Evolutionary conservation across 2,113 vertebrate genomes (phyloP).

Genomic region (Hypocryptadius cinnamomeus): DNA sequence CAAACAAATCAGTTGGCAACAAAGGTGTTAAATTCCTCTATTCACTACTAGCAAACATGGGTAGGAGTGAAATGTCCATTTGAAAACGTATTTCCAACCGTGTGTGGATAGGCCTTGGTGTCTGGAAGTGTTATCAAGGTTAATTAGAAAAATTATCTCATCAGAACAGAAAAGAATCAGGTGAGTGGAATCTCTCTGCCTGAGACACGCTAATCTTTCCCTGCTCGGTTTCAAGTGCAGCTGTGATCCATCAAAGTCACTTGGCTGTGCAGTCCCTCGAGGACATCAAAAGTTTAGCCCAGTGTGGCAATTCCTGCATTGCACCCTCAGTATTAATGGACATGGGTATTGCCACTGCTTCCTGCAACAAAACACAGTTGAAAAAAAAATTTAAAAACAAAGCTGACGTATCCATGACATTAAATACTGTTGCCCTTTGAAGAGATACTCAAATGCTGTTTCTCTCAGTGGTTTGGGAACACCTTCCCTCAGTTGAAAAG

Average conservation of each 20-base stretch:
- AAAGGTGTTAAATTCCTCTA: conserved; percentile 9
- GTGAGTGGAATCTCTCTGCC: conserved; percentile 56
- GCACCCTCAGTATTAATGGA: conserved; percentile 67
- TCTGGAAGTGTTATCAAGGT: conserved; percentile 78
- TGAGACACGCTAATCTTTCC: conserved; percentile 80
- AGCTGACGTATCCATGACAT: rapidly evolving
- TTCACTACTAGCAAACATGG: neutral
- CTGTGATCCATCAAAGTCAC: conserved; percentile 89
- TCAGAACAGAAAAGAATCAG: conserved; percentile 74
- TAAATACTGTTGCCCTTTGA: neutral
- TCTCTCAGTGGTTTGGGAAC: neutral
- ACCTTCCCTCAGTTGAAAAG: neutral
- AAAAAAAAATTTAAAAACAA: neutral
- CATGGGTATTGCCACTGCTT: conserved; percentile 16
- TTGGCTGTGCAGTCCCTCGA: conserved; percentile 65
- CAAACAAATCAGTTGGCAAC: neutral
- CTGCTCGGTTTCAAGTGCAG: conserved; percentile 69
- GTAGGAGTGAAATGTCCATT: neutral
- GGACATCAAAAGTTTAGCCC: conserved; percentile 64
- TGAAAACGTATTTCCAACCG: conserved; percentile 9
- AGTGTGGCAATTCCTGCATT: conserved; percentile 41
- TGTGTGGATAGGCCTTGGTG: neutral
- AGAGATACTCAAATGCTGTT: neutral
- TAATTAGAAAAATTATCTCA: conserved; percentile 98
- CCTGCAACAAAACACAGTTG: neutral